Conservation (phyloP, 2,113 vertebrate genomes). For the Setophaga kirtlandii region DNA sequence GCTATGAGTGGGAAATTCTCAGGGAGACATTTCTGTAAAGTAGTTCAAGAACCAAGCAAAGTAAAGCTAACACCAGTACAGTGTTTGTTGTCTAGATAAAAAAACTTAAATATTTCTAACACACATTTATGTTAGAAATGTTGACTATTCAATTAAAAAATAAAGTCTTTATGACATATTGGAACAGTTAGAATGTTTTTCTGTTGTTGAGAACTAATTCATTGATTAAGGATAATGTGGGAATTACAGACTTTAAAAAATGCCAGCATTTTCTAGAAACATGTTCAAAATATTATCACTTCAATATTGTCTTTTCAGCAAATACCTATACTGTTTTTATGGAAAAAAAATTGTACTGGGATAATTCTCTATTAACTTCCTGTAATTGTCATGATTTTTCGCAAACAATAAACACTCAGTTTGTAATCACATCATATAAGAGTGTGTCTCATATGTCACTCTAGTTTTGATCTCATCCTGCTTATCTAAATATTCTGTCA, state of each 20-base stretch:
- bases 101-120: neutral
- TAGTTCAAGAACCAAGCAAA: constrained; percentile 8
- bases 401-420: neutral
- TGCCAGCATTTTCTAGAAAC: constrained; percentile 5
- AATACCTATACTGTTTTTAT: neutral
- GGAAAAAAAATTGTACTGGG: neutral
- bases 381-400: neutral
- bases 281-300: constrained; percentile 9
- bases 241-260: constrained; percentile 40
- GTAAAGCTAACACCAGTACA: neutral
- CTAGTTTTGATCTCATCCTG: neutral
- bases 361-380: neutral
- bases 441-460: neutral
- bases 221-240: constrained; percentile 36
- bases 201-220: constrained; percentile 13
- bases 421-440: neutral
- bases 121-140: constrained; percentile 31
- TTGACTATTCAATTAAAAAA: constrained; percentile 38
- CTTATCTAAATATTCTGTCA: neutral
- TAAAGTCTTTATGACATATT: neutral
- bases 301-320: neutral
- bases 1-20: neutral
- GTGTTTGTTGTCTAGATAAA: neutral
- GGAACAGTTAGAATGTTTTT: constrained; percentile 13
- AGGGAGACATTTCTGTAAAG: neutral